Evolutionary conservation across 2,797 vertebrate genomes (phyloP).

Genomic region (Hybognathus amarus): DNA sequence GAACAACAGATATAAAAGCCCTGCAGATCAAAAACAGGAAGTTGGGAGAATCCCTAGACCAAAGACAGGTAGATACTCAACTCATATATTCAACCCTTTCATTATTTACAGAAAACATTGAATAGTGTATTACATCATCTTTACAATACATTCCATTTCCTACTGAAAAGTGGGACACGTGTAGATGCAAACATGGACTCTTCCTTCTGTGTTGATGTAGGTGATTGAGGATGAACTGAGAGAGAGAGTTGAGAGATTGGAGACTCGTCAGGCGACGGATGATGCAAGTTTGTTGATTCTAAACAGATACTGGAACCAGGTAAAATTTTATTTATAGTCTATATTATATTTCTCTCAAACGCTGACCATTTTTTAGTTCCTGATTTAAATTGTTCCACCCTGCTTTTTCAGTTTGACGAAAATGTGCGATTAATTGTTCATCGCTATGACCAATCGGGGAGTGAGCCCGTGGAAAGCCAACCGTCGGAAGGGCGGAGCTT

Average conservation of each 20-base stretch:
- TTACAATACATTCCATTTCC: background rate
- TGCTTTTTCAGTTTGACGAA: slow-evolving; percentile 88
- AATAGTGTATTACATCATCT: too few species aligned
- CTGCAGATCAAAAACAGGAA: slow-evolving; percentile 96
- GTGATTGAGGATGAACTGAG: slow-evolving; percentile 94
- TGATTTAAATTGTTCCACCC: background rate
- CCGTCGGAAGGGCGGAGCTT: slow-evolving; percentile 86
- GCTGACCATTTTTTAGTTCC: background rate
- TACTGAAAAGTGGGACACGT: background rate
- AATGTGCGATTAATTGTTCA: slow-evolving; percentile 88
- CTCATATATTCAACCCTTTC: background rate
- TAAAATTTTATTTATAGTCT: slow-evolving; percentile 57
- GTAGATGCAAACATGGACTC: background rate
- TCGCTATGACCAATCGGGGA: slow-evolving; percentile 83
- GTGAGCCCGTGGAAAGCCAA: slow-evolving; percentile 85
- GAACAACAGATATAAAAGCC: slow-evolving; percentile 94
- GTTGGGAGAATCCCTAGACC: slow-evolving; percentile 92
- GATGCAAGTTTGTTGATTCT: slow-evolving; percentile 94
- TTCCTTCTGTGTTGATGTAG: slow-evolving; percentile 66
- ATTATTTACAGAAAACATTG: too few species aligned
- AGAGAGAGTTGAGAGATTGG: slow-evolving; percentile 92
- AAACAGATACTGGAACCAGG: slow-evolving; percentile 98
- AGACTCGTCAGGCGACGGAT: slow-evolving; percentile 93
- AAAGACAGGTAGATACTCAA: slow-evolving; percentile 81
- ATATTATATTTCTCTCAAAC: background rate